These are phyloP conservation scores for Agrochola macilenta DNA, from an alignment of 2,888 invertebrate genomes.

Conservation along the genomic window DNA sequence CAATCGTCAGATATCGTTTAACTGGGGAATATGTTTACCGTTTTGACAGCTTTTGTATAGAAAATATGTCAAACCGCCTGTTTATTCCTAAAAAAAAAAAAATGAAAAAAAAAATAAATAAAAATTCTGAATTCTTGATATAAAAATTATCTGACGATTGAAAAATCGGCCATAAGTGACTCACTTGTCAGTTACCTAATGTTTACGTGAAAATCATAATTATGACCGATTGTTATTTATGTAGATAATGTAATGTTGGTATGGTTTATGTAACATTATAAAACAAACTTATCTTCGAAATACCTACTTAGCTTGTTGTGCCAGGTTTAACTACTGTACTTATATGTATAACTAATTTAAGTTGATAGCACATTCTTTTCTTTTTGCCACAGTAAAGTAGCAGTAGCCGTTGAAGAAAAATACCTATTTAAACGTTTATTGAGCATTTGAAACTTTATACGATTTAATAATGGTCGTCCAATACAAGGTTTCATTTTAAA, in stretches of 20 bases:
- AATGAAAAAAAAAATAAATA: no score
- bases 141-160: no score
- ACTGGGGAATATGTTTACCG: no score
- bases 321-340: not conserved
- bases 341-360: not conserved
- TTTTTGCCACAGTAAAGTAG: not conserved
- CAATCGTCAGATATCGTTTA: no score
- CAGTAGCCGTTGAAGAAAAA: not conserved
- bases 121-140: no score
- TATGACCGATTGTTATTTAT: not conserved
- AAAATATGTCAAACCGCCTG: no score
- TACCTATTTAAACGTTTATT: conserved; percentile 12
- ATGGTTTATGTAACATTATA: not conserved
- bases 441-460: conserved; percentile 17
- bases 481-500: conserved; percentile 4
- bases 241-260: not conserved
- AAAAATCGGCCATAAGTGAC: no score
- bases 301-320: not conserved
- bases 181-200: not conserved
- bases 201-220: not conserved
- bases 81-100: no score
- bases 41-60: no score
- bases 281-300: not conserved
- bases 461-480: not conserved
- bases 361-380: not conserved